Percentiles rank a stretch among this genome's conserved stretches.
phyloP scores from a whole-genome alignment of 1,140 invertebrate genomes.

The Ostrea denselamellosa region DNA sequence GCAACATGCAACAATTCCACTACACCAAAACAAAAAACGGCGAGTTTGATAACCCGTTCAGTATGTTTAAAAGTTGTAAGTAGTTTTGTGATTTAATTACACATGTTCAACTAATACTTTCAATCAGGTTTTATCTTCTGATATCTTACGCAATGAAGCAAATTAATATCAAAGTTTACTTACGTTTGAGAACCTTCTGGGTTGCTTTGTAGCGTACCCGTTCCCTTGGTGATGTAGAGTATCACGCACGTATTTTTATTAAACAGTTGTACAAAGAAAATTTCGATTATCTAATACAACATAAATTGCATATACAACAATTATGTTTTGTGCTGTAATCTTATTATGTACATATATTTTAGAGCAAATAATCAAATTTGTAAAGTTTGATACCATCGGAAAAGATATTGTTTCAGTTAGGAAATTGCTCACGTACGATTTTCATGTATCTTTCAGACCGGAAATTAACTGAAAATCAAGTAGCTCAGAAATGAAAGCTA shows the following conservation, averaged over 20 bases:
- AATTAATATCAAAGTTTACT: neutral
- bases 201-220: conserved; percentile 4
- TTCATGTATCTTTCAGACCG: neutral
- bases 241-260: conserved; percentile 8
- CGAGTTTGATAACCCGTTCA: too few relatives aligned
- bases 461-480: neutral
- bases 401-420: neutral
- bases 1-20: too few relatives aligned
- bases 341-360: neutral
- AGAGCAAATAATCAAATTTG: neutral
- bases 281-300: neutral
- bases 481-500: conserved; percentile 83
- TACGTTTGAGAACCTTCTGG: neutral
- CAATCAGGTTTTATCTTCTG: too few relatives aligned
- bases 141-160: too few relatives aligned
- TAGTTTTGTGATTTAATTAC: too few relatives aligned
- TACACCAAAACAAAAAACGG: too few relatives aligned
- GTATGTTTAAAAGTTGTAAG: too few relatives aligned
- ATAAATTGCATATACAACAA: neutral
- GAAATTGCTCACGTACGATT: neutral
- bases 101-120: too few relatives aligned
- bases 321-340: neutral
- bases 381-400: neutral
- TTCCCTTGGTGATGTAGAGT: conserved; percentile 47
- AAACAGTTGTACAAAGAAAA: neutral